phyloP scores from a whole-genome alignment of 37 sponge, comb jelly and placozoan species.

The Haliclona indistincta region DNA sequence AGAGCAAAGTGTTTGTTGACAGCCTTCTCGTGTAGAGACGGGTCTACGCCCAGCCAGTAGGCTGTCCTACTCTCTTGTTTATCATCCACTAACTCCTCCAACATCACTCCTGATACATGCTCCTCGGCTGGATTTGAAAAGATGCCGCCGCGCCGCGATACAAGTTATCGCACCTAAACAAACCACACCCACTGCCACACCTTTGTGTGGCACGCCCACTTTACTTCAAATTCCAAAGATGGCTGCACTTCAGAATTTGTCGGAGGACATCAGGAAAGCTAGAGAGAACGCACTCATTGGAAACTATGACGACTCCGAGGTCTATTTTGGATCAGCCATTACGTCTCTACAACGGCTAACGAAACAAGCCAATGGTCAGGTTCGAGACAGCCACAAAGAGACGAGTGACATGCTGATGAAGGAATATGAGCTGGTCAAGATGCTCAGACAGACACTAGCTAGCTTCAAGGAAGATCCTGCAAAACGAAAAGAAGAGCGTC shows the following conservation, averaged over 20 bases:
- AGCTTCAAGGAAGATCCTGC: constrained; percentile 83
- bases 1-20: no score
- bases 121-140: no score
- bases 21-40: no score
- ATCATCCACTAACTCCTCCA: no score
- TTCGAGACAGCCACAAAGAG: constrained; percentile 55
- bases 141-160: no score
- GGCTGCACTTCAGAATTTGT: constrained; percentile 18
- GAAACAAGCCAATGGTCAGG: constrained; percentile 33
- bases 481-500: neutral
- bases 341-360: constrained; percentile 64
- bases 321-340: constrained; percentile 82
- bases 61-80: no score
- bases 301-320: constrained; percentile 81
- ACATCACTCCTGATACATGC: no score
- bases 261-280: constrained; percentile 72
- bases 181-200: neutral
- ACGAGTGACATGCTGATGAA: constrained; percentile 65
- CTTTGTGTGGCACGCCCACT: neutral
- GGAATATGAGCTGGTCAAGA: constrained; percentile 82
- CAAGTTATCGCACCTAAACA: no score
- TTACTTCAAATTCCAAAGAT: neutral
- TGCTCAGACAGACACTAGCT: constrained; percentile 64
- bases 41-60: no score
- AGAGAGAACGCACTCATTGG: constrained; percentile 85